Evolutionary conservation across 2,888 invertebrate genomes (phyloP).

Genomic region (Bombylius major): DNA sequence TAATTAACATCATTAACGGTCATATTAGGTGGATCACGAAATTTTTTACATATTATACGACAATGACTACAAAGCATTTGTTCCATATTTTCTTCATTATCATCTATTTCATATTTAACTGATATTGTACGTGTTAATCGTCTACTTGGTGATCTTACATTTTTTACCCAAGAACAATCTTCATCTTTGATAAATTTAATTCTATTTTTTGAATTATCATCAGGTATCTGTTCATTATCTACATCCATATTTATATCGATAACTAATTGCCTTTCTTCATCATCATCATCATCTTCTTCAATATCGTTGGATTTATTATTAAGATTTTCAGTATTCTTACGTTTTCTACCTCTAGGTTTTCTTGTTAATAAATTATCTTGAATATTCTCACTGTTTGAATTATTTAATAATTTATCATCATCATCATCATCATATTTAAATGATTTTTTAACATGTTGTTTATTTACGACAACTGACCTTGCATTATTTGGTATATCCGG

Average conservation of each 20-base stretch:
- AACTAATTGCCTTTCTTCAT: too few relatives aligned
- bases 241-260: too few relatives aligned
- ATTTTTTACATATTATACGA: conserved; percentile 20
- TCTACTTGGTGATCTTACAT: conserved; percentile 25
- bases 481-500: conserved; percentile 22
- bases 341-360: background rate
- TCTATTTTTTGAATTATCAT: conserved; percentile 5
- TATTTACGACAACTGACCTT: background rate
- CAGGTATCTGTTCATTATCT: too few relatives aligned
- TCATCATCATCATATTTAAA: background rate
- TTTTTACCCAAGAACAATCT: conserved; percentile 27
- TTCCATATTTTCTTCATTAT: conserved; percentile 12
- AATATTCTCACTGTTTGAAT: background rate
- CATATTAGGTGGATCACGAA: conserved; percentile 32
- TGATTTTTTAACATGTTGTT: background rate
- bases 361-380: too few relatives aligned
- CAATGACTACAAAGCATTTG: conserved; percentile 26
- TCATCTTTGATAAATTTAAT: conserved; percentile 16
- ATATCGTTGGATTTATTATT: too few relatives aligned
- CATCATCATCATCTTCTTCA: too few relatives aligned
- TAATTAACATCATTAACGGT: conserved; percentile 37
- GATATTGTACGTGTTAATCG: conserved; percentile 20
- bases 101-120: conserved; percentile 18
- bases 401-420: background rate
- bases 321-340: background rate